Percentiles rank a stretch among this genome's conserved stretches.
phyloP scores from a whole-genome alignment of 1,140 invertebrate species.

The Anagrus nilaparvatae region DNA sequence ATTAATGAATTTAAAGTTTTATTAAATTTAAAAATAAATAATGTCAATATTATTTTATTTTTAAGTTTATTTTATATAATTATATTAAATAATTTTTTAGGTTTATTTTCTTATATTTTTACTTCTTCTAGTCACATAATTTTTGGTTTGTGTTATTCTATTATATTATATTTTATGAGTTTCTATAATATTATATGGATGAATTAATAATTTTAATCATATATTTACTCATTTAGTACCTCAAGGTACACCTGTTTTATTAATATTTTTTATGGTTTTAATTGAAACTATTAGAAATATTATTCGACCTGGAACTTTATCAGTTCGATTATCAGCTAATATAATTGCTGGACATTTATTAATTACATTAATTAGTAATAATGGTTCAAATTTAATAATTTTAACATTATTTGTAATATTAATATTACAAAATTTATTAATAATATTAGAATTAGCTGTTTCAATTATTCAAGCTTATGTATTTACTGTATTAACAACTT shows the following conservation, averaged over 20 bases:
- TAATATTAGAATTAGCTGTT: slow-evolving; percentile 38
- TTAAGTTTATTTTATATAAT: slow-evolving; percentile 42
- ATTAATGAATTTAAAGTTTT: slow-evolving; percentile 31
- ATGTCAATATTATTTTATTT: slow-evolving; percentile 43
- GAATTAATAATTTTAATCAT: slow-evolving; percentile 43
- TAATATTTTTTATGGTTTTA: no score
- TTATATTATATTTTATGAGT: slow-evolving; percentile 49
- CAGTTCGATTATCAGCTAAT: slow-evolving; percentile 54
- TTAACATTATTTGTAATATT: no score
- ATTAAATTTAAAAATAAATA: slow-evolving; percentile 43
- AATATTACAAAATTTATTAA: no score
- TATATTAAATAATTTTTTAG: slow-evolving; percentile 53
- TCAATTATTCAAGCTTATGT: no score
- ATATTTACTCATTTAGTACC: slow-evolving; percentile 55
- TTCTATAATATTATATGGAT: slow-evolving; percentile 47
- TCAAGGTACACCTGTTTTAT: slow-evolving; percentile 47
- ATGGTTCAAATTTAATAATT: no score
- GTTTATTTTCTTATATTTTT: slow-evolving; percentile 58
- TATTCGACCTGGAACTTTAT: slow-evolving; percentile 53
- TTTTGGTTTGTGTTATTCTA: slow-evolving; percentile 42
- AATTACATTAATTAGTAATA: slow-evolving; percentile 48
- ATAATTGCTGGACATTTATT: slow-evolving; percentile 59
- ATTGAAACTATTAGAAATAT: slow-evolving; percentile 51
- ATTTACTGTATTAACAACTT: slow-evolving; percentile 30
- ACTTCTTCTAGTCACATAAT: slow-evolving; percentile 49